Percentiles rank a stretch among this genome's conserved stretches.
Conservation (phyloP, 2,113 vertebrate species). For the Puffinus mauretanicus region DNA sequence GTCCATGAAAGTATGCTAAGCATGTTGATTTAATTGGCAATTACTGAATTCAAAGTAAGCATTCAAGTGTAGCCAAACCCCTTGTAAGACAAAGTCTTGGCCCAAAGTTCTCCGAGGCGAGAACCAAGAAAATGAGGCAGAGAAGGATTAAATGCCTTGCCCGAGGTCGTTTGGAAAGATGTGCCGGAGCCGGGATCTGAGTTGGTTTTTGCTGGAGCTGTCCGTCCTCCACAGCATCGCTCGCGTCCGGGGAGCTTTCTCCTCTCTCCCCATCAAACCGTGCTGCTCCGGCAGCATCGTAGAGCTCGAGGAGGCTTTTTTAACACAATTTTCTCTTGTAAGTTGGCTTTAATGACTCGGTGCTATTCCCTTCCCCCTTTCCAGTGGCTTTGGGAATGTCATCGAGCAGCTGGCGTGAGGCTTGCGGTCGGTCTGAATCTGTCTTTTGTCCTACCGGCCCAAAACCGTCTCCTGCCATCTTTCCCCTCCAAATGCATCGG, state of each 20-base stretch:
- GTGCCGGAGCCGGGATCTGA: neutral
- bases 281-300: neutral
- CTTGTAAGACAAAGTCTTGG: neutral
- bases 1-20: constrained; percentile 40
- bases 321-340: neutral
- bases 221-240: neutral
- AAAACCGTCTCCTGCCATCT: neutral
- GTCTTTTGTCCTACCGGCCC: neutral
- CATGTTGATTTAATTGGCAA: constrained; percentile 61
- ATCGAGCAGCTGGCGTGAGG: rapidly evolving
- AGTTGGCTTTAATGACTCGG: neutral
- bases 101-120: neutral
- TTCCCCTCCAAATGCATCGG: rapidly evolving
- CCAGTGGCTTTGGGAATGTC: neutral
- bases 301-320: neutral
- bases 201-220: neutral
- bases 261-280: neutral
- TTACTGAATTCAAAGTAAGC: constrained; percentile 25
- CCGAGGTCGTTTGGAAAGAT: neutral
- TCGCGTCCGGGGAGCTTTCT: rapidly evolving
- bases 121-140: neutral
- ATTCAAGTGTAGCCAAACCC: neutral
- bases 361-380: neutral
- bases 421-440: rapidly evolving
- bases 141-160: neutral